Conservation (phyloP, 1,140 invertebrate species). For the Scaptomyza hsui region DNA sequence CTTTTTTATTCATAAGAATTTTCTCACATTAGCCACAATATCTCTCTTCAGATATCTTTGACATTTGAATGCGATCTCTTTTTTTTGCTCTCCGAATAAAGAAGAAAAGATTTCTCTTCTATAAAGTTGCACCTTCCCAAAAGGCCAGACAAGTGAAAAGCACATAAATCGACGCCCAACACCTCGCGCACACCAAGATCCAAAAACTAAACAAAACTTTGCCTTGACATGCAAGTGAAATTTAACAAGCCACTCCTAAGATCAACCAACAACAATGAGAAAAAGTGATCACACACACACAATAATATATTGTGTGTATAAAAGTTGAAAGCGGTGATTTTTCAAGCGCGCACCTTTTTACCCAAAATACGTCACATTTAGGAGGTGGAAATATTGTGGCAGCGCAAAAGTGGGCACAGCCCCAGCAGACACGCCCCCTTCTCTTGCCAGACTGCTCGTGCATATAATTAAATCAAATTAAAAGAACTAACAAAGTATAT, state of each 20-base stretch:
- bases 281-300: slow-evolving; percentile 46
- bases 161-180: slow-evolving; percentile 78
- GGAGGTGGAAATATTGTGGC: slow-evolving; percentile 76
- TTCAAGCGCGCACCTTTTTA: slow-evolving; percentile 54
- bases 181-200: slow-evolving; percentile 49
- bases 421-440: slow-evolving; percentile 55
- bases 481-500: slow-evolving; percentile 52
- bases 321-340: slow-evolving; percentile 74
- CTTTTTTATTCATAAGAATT: slow-evolving; percentile 11
- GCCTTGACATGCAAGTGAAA: slow-evolving; percentile 77
- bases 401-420: slow-evolving; percentile 70
- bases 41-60: neutral
- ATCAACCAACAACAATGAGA: slow-evolving; percentile 32
- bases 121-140: slow-evolving; percentile 27
- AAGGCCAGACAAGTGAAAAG: slow-evolving; percentile 73
- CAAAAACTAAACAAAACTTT: slow-evolving; percentile 26
- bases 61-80: slow-evolving; percentile 32
- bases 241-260: slow-evolving; percentile 80
- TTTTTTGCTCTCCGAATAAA: neutral
- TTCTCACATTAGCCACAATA: slow-evolving; percentile 31
- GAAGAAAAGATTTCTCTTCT: slow-evolving; percentile 44
- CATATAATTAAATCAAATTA: slow-evolving; percentile 83
- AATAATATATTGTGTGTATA: slow-evolving; percentile 35
- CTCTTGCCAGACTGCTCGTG: slow-evolving; percentile 36
- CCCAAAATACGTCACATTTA: slow-evolving; percentile 76